Evolutionary conservation across 2,113 vertebrate genomes (phyloP), one percentile per base, ranked within the genome.

Genomic region (Haemorhous mexicanus): DNA sequence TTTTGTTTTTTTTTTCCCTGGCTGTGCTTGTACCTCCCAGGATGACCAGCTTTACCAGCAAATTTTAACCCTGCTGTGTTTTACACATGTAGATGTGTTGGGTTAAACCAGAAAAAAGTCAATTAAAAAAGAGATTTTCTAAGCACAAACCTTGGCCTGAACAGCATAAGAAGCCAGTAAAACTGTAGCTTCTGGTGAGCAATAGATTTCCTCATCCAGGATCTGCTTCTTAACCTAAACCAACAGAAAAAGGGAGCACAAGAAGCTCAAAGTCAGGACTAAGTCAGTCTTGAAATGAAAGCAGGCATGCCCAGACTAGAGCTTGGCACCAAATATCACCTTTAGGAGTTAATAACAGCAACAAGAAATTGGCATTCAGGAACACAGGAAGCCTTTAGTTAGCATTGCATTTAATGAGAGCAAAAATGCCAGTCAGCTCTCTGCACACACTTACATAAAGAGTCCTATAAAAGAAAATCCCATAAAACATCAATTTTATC

Each of bases 181-280:
- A 90, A 99, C 98, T 22, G 99, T 99, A 53, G 98, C 99, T 97
- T 99, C 99, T 20, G 99, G 99, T 73, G 99, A 99, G 80, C 99
- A 99, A 94, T 98, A 99, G 87, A 99, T 99, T 96, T 99, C 98
- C 90, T 99, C 99, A 97, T 99, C 98, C 89, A 99, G 93, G 93
- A 99, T 99, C 97, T 99, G 99, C 90, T 99, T 99, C 96, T 99
- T 99, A 69, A 99, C 99, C 99, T 99, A 95, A 78, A 82, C 21
- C 17, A 72, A 64, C 24, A 84, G 28, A 70, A 86, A 81, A 92
- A 46, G 3, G 35, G 11, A 75, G 8, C 5, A 52, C 56, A 78
- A 84, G 53, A 62, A 75, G 53, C 49, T 74, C 33, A 26, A 90
- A 83, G 24, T 63, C 86, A 93, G 50, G 70, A 39, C 17, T 28